Evolutionary conservation across 2,797 vertebrate species (phyloP).

Genomic region (Gephyroberyx darwinii): DNA sequence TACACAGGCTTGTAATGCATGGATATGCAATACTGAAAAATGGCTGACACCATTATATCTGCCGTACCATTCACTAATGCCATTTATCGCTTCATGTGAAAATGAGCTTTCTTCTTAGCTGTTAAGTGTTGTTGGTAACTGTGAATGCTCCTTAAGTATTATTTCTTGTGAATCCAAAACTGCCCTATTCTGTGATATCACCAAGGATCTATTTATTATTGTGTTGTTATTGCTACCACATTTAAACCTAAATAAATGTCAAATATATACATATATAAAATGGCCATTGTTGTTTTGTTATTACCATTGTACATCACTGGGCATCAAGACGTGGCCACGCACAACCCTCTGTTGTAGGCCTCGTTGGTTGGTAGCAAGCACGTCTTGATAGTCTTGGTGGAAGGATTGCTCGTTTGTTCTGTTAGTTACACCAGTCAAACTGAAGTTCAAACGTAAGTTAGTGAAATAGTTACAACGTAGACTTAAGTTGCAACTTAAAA

Average conservation of each 20-base stretch:
- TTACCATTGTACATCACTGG: too few relatives aligned
- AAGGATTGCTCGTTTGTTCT: too few relatives aligned
- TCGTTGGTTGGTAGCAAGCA: too few relatives aligned
- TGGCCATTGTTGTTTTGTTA: slow-evolving; percentile 6
- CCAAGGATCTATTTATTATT: slow-evolving; percentile 84
- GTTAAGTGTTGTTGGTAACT: slow-evolving; percentile 70
- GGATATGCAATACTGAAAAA: slow-evolving; percentile 53
- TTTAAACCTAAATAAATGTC: slow-evolving; percentile 78
- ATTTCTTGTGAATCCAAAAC: slow-evolving; percentile 78
- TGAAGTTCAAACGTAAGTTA: too few relatives aligned
- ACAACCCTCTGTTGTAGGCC: too few relatives aligned
- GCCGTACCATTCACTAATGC: slow-evolving; percentile 52
- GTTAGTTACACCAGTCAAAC: too few relatives aligned
- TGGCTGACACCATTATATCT: slow-evolving; percentile 48
- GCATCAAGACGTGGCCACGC: too few relatives aligned
- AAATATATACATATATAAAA: slow-evolving; percentile 43
- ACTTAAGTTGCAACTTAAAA: too few relatives aligned
- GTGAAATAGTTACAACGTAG: too few relatives aligned
- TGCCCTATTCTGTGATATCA: slow-evolving; percentile 72
- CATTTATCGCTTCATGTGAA: slow-evolving; percentile 65
- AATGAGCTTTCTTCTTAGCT: slow-evolving; percentile 65
- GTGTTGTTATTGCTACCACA: slow-evolving; percentile 76
- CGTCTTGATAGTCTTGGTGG: too few relatives aligned
- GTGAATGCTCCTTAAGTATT: slow-evolving; percentile 77
- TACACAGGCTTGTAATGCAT: slow-evolving; percentile 63